Evolutionary conservation across 2,797 vertebrate species (phyloP).

Genomic region (Serranus cabrilla): DNA sequence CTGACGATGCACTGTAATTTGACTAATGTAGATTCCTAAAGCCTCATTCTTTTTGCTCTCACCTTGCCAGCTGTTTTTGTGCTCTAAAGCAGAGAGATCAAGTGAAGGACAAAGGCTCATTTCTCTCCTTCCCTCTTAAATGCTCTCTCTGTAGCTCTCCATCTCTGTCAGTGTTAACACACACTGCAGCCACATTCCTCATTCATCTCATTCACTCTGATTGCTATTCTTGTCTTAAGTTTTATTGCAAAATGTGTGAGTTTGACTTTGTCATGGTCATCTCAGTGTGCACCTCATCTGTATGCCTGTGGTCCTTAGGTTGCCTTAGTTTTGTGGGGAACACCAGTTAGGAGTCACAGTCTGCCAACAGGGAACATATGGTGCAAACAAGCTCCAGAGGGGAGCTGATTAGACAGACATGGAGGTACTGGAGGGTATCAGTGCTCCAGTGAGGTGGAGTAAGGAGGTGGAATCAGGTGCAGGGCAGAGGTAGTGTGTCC

Average conservation of each 20-base stretch:
- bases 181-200: background rate
- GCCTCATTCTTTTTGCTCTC: background rate
- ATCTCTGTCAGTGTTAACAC: constrained; percentile 3
- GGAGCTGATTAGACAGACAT: constrained; percentile 3
- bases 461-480: background rate
- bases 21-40: background rate
- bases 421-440: background rate
- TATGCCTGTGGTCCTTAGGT: background rate
- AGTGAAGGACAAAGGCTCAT: constrained; percentile 22
- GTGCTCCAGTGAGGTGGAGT: background rate
- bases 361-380: background rate
- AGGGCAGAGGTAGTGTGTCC: constrained; percentile 3
- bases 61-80: background rate
- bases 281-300: background rate
- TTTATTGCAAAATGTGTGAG: background rate
- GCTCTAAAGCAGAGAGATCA: constrained; percentile 2
- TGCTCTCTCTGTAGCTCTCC: constrained; percentile 1
- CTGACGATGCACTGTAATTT: background rate
- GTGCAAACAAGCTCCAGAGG: background rate
- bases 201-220: background rate
- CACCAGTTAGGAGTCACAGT: background rate
- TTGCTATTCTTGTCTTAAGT: background rate
- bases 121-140: background rate
- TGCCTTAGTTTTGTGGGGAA: background rate
- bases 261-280: background rate